Base-by-base conservation (phyloP, 2,113 vertebrate genomes). In the Aythya baeri region DNA sequence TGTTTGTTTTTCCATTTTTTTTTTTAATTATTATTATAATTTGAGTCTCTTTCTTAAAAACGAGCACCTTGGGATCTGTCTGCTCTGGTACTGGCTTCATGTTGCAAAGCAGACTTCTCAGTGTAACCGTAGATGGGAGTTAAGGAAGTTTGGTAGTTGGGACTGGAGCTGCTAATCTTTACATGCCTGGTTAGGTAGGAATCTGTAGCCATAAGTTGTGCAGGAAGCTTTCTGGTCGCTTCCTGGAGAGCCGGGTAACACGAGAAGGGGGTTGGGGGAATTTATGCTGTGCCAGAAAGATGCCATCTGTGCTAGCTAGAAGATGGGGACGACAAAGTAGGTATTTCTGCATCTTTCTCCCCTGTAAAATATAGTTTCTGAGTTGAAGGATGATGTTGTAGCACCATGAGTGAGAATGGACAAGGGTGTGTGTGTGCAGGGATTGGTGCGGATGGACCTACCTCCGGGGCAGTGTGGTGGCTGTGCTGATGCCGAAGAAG, bases 221-320 rank as follows among this genome's bases (percentile, higher is more conserved):
- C 0, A 50, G 31, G 31, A 62, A 27, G 31, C 7, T 81, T 7
- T 20, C 75, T 1, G 3, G 38, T 18, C 18, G 27, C 31, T 31
- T 44, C 66, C n/a, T 43, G 44, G 32, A 36, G 26, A 27, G 41
- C 25, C 0, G 0, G 13, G 18, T 8, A 13, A 34, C 17, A 6
- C 17, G 27, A 50, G 49, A 67, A 0, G 3, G 46, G 13, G 11
- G 3, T n/a, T 13, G 0, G 27, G 23, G 54, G 22, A 9, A 23
- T 31, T 66, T 43, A 7, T 50, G 49, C 12, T 50, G 12, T 50
- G 49, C 49, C 49, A 50, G 23, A 12, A 22, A 50, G 21, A 50
- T 23, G 49, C 49, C 49, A 50, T 50, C 59, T 52, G 2, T 21
- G 1, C 11, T 12, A 57, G 6, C 31, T 54, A 17, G 27, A 50